phyloP scores from a whole-genome alignment of 2,888 invertebrate genomes.

The Gibbula magus region DNA sequence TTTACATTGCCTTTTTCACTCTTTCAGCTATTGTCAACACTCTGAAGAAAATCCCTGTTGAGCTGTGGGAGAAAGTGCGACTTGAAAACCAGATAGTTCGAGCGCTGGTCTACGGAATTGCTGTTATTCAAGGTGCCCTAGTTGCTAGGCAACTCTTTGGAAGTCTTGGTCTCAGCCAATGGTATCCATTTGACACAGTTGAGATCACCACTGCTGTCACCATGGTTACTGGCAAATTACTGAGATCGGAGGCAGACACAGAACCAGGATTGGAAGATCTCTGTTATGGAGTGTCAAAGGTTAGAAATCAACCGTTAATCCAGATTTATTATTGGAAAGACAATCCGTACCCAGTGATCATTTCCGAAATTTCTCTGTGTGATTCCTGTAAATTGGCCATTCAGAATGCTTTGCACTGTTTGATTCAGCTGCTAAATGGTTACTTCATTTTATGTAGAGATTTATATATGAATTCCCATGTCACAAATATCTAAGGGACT shows the following conservation, averaged over 20 bases:
- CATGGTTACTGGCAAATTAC: constrained; percentile 42
- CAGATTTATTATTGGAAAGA: neutral
- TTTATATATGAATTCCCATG: too few species aligned
- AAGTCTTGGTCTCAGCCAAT: constrained; percentile 66
- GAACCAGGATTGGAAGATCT: constrained; percentile 54
- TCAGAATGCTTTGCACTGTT: neutral
- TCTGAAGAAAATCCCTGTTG: constrained; percentile 57
- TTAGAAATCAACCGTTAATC: constrained; percentile 22
- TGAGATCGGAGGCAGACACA: constrained; percentile 42
- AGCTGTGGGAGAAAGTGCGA: constrained; percentile 52
- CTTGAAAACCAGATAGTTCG: constrained; percentile 50
- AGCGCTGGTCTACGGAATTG: constrained; percentile 61
- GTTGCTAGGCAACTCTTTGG: constrained; percentile 70
- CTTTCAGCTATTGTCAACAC: constrained; percentile 65
- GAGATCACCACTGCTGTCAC: constrained; percentile 57
- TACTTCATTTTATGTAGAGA: too few species aligned
- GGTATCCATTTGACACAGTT: constrained; percentile 62
- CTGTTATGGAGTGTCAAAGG: constrained; percentile 49
- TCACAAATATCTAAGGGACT: too few species aligned
- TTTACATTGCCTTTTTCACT: neutral
- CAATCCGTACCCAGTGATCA: neutral
- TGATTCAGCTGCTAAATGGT: too few species aligned
- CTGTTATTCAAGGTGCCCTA: constrained; percentile 67
- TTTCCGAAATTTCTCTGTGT: neutral
- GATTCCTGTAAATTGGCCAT: neutral